A percentile compares a stretch with the other conserved stretches of the same genome.
phyloP scores from a whole-genome alignment of 2,113 vertebrate species.

The Vanacampus margaritifer region DNA sequence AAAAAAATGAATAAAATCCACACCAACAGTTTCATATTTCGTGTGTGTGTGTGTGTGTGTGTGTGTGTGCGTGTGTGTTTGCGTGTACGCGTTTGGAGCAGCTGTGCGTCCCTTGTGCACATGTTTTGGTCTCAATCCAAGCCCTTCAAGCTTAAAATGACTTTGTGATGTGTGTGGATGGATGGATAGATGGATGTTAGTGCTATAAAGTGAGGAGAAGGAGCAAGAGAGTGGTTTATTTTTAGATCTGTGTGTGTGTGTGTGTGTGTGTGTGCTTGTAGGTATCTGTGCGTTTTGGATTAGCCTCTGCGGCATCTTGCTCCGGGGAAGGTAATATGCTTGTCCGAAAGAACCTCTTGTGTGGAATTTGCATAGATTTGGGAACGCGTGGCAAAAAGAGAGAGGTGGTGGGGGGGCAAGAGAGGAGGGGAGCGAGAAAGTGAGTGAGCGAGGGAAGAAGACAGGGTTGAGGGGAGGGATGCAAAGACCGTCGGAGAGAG shows the following conservation, averaged over 20 bases:
- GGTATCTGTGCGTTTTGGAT: slow-evolving; percentile 50
- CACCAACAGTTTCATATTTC: not conserved
- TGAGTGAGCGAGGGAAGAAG: slow-evolving; percentile 23
- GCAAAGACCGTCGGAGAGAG: slow-evolving; percentile 52
- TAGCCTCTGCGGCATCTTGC: slow-evolving; percentile 65
- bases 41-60: too few species aligned
- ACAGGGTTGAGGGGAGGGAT: slow-evolving; percentile 22
- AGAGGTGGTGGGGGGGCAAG: slow-evolving; percentile 21
- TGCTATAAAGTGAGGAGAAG: slow-evolving; percentile 23
- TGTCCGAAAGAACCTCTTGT: slow-evolving; percentile 55
- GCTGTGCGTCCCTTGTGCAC: slow-evolving; percentile 40
- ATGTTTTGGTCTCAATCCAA: slow-evolving; percentile 53
- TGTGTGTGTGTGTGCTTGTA: not conserved
- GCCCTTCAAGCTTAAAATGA: slow-evolving; percentile 53
- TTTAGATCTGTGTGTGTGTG: slow-evolving; percentile 1
- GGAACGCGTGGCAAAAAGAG: slow-evolving; percentile 40
- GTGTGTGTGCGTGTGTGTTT: not conserved
- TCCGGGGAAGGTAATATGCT: slow-evolving; percentile 72
- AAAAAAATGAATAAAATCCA: not conserved
- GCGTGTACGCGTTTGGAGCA: slow-evolving; percentile 31
- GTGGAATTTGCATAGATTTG: slow-evolving; percentile 56
- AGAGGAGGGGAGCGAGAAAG: slow-evolving; percentile 30
- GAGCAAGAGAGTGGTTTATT: slow-evolving; percentile 13
- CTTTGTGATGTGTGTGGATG: slow-evolving; percentile 38
- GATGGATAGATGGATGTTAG: slow-evolving; percentile 30